Conservation (phyloP, 2,113 vertebrate genomes). For the Lipotes vexillifer region DNA sequence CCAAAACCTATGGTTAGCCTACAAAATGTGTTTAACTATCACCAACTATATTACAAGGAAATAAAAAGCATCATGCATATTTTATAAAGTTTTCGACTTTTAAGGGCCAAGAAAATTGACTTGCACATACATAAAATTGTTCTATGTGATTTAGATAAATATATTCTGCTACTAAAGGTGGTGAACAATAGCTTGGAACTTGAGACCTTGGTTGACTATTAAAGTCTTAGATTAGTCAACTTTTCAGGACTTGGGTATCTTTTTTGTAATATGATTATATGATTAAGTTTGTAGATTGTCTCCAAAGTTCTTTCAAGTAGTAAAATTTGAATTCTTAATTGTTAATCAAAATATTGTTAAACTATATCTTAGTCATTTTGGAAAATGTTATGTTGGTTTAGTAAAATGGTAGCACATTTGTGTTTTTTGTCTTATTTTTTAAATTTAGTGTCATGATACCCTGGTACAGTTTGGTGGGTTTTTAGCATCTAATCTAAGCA, state of each 20-base stretch:
- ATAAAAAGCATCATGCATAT: neutral
- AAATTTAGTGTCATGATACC: conserved; percentile 94
- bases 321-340: conserved; percentile 20
- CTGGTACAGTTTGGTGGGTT: conserved; percentile 98
- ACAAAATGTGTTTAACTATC: conserved; percentile 10
- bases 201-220: neutral
- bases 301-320: conserved; percentile 13
- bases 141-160: conserved; percentile 21
- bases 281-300: conserved; percentile 12
- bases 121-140: neutral
- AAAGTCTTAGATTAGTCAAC: neutral
- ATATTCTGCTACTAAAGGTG: neutral
- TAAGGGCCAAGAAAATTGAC: neutral
- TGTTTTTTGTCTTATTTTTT: conserved; percentile 58
- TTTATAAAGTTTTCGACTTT: conserved; percentile 33
- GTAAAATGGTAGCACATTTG: conserved; percentile 26
- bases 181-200: neutral
- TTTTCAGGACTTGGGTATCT: neutral
- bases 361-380: conserved; percentile 10
- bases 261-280: conserved; percentile 1
- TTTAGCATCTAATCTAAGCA: conserved; percentile 98
- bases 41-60: neutral
- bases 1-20: neutral
- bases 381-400: conserved; percentile 38
- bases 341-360: neutral